phyloP scores from a whole-genome alignment of 92 coral and sea anemone species.

The Scolanthus callimorphus region DNA sequence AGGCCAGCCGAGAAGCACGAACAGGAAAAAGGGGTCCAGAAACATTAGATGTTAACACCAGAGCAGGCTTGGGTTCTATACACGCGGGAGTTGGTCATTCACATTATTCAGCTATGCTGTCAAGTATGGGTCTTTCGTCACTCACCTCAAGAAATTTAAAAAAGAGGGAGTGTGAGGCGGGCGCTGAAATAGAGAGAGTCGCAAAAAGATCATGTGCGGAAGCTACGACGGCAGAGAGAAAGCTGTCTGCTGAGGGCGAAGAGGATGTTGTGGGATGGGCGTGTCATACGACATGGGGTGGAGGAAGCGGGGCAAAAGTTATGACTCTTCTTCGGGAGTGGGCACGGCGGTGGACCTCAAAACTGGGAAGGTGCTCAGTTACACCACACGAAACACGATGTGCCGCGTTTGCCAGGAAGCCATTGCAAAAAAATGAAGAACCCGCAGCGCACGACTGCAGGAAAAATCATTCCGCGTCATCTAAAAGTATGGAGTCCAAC shows the following conservation, averaged over 20 bases:
- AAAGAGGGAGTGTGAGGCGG: constrained; percentile 33
- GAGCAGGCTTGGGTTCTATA: constrained; percentile 23
- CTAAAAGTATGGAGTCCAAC: too few relatives aligned
- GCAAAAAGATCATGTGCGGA: constrained; percentile 14
- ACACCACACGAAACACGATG: constrained; percentile 17
- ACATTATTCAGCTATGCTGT: too few relatives aligned
- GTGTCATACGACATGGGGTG: constrained; percentile 34
- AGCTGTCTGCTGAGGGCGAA: neutral
- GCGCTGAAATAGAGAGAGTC: constrained; percentile 1
- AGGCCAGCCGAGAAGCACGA: too few relatives aligned
- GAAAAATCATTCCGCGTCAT: too few relatives aligned
- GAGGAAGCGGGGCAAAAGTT: constrained; percentile 16
- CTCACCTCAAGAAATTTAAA: constrained; percentile 8
- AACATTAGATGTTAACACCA: too few relatives aligned
- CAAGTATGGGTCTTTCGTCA: too few relatives aligned
- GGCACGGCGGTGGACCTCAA: constrained; percentile 24
- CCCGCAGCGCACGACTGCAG: too few relatives aligned
- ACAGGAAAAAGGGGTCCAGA: too few relatives aligned
- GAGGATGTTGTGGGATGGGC: constrained; percentile 3
- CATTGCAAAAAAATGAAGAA: neutral
- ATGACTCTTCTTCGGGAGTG: constrained; percentile 25
- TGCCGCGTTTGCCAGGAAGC: constrained; percentile 21
- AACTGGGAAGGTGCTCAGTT: constrained; percentile 17
- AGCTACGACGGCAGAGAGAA: constrained; percentile 5
- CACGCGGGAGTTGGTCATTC: constrained; percentile 24